A percentile compares a stretch with the other conserved stretches of the same genome.
phyloP scores from a whole-genome alignment of 1,140 invertebrate species.

The Akabosia matsudoensis region DNA sequence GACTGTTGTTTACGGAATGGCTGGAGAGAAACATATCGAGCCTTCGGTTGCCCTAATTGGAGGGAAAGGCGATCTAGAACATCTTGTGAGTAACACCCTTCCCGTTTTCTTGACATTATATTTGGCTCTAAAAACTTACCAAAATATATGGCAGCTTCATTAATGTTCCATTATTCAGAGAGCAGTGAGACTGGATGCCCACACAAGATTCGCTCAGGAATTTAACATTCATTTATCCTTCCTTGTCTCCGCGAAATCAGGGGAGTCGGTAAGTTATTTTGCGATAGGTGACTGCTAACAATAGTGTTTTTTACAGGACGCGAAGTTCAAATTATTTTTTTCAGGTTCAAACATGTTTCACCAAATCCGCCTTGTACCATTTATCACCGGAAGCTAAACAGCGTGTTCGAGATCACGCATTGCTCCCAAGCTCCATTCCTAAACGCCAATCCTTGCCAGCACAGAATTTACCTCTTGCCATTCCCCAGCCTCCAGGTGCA shows the following conservation, averaged over 20 bases:
- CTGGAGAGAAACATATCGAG: constrained; percentile 28
- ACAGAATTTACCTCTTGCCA: not conserved
- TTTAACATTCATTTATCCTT: constrained; percentile 44
- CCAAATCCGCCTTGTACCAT: constrained; percentile 45
- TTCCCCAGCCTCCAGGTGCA: constrained; percentile 1
- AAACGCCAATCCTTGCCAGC: not conserved
- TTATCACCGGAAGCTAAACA: constrained; percentile 44
- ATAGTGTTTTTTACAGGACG: not conserved
- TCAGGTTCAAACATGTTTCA: constrained; percentile 45
- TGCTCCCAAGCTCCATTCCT: not conserved
- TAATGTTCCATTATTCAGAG: no score
- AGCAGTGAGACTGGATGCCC: constrained; percentile 41
- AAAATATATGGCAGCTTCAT: no score
- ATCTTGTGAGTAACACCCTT: no score
- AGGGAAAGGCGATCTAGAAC: constrained; percentile 44
- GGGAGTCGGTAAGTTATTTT: constrained; percentile 40
- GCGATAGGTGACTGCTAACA: not conserved
- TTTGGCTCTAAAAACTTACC: no score
- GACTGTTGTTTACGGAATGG: constrained; percentile 19
- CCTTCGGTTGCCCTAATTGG: constrained; percentile 39
- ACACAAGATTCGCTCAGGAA: constrained; percentile 45
- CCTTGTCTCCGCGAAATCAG: constrained; percentile 45
- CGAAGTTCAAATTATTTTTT: not conserved
- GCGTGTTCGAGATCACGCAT: constrained; percentile 38
- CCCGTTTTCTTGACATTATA: no score